phyloP scores from a whole-genome alignment of 2,113 vertebrate genomes.

The Coptodon rendalli region DNA sequence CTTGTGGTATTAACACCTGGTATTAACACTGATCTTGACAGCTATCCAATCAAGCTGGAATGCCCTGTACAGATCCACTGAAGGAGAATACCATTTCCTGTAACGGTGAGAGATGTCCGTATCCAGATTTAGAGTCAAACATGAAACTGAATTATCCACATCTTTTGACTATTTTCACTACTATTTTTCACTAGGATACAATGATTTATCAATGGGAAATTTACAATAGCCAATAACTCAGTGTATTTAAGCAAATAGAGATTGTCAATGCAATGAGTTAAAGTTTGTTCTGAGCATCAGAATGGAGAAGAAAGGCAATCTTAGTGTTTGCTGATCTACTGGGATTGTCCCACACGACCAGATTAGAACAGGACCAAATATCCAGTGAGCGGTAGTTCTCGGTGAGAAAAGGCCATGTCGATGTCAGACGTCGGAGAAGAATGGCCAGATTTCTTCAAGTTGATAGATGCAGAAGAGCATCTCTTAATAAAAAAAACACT shows the following conservation, averaged over 20 bases:
- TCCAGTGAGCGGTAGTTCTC: not conserved
- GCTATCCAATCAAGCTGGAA: not conserved
- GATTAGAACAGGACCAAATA: not conserved
- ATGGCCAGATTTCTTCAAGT: not conserved
- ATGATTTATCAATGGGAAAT: not conserved
- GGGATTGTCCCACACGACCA: not conserved
- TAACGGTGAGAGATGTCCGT: not conserved
- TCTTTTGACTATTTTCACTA: not conserved
- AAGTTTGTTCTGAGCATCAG: not conserved
- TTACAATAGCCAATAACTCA: not conserved
- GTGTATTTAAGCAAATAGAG: not conserved
- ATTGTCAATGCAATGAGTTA: not conserved
- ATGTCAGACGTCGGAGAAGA: not conserved
- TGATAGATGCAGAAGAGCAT: not conserved
- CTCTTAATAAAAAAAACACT: not conserved
- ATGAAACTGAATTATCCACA: not conserved
- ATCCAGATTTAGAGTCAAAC: not conserved
- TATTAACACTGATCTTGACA: constrained; percentile 1
- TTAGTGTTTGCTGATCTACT: not conserved
- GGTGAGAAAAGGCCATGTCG: not conserved
- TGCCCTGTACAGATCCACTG: not conserved
- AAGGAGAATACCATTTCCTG: not conserved
- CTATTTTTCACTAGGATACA: not conserved
- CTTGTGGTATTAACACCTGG: not conserved
- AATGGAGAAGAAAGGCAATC: not conserved